A percentile compares a stretch with the other conserved stretches of the same genome.
Conservation (phyloP, 2,888 invertebrate genomes). For the Nebria brevicollis region DNA sequence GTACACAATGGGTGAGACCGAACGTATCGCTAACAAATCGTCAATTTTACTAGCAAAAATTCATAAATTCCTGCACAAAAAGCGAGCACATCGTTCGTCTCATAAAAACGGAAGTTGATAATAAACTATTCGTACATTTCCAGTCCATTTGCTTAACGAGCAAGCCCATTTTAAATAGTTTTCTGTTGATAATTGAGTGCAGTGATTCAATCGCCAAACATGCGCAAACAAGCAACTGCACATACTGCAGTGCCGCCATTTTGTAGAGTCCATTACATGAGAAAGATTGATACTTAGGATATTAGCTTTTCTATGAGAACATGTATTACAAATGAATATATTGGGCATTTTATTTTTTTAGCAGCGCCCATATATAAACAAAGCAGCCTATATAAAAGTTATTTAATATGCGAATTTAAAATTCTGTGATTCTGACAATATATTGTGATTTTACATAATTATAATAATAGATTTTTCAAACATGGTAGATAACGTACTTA, state of each 20-base stretch:
- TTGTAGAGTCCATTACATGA: background rate
- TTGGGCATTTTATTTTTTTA: constrained; percentile 12
- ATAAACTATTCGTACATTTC: background rate
- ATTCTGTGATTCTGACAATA: constrained; percentile 46
- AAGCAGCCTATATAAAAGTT: constrained; percentile 49
- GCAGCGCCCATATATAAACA: constrained; percentile 13
- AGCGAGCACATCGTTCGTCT: constrained; percentile 12
- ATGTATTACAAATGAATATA: background rate
- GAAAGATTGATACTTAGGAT: background rate
- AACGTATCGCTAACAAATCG: constrained; percentile 53
- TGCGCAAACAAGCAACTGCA: background rate
- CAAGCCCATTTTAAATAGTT: background rate
- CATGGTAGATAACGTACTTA: background rate
- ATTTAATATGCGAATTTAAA: constrained; percentile 48
- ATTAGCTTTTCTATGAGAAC: background rate
- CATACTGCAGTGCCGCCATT: background rate
- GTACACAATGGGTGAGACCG: constrained; percentile 60
- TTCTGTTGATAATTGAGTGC: background rate
- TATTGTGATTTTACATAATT: constrained; percentile 31
- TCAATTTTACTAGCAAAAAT: constrained; percentile 34
- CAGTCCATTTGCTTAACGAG: background rate
- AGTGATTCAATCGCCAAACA: background rate
- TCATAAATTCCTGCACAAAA: constrained; percentile 32
- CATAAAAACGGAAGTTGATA: background rate
- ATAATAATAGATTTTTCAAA: background rate